Conservation (phyloP, 2,888 invertebrate genomes). For the Orthosia gracilis region DNA sequence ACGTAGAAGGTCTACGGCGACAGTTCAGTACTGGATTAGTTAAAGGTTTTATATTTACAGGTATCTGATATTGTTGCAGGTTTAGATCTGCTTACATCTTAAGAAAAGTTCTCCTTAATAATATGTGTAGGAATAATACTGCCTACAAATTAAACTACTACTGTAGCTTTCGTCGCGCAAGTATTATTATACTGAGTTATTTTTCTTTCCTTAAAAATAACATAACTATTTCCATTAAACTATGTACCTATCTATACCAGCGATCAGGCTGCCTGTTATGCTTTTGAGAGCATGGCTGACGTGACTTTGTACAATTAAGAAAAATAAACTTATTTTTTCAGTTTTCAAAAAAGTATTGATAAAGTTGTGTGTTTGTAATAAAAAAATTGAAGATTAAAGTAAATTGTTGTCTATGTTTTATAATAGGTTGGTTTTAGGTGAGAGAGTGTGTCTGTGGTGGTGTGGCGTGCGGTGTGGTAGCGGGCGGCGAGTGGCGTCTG, state of each 20-base stretch:
- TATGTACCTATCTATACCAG: too few relatives aligned
- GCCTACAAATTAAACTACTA: not conserved
- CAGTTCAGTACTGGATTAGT: not conserved
- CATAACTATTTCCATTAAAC: not conserved
- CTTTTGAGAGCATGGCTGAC: not conserved
- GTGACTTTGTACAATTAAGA: conserved; percentile 4
- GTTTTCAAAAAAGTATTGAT: not conserved
- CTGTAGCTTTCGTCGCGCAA: not conserved
- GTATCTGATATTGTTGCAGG: not conserved
- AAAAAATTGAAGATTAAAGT: not conserved
- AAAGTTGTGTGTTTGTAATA: not conserved
- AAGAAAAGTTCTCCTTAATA: not conserved
- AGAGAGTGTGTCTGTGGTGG: conserved; percentile 36
- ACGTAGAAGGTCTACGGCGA: conserved; percentile 9
- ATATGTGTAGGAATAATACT: not conserved
- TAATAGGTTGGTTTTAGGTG: conserved; percentile 11
- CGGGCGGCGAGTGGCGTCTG: conserved; percentile 70
- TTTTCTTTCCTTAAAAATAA: not conserved
- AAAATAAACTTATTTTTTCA: conserved; percentile 10
- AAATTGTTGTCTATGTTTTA: conserved; percentile 10
- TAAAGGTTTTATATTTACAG: not conserved
- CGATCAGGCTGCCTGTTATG: not conserved
- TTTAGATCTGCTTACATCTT: not conserved
- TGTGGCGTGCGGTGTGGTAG: conserved; percentile 47
- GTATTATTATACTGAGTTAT: not conserved